phyloP scores from a whole-genome alignment of 23 tunicate genomes.

The Botrylloides violaceus region DNA sequence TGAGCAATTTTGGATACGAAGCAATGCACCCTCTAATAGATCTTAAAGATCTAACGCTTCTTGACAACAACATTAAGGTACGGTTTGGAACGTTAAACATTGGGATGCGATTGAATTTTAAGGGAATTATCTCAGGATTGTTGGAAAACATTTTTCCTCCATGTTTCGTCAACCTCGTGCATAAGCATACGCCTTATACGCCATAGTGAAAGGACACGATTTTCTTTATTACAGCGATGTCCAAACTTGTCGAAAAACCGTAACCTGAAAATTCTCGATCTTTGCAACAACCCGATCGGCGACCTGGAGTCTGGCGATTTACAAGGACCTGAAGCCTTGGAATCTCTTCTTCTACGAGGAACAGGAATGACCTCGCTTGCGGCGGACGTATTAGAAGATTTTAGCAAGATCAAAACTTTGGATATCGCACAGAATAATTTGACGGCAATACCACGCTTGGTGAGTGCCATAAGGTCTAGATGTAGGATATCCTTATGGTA shows the following conservation, averaged over 20 bases:
- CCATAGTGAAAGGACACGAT: too few relatives aligned
- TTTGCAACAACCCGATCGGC: slow-evolving; percentile 68
- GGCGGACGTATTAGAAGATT: slow-evolving; percentile 19
- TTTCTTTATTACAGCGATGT: slow-evolving; percentile 22
- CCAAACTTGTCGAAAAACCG: slow-evolving; percentile 34
- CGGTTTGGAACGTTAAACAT: background rate
- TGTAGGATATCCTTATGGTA: too few relatives aligned
- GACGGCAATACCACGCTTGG: slow-evolving; percentile 40
- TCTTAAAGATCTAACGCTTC: slow-evolving; percentile 37
- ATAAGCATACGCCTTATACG: too few relatives aligned
- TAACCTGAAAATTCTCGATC: slow-evolving; percentile 30
- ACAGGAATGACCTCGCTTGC: slow-evolving; percentile 37
- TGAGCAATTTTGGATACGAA: slow-evolving; percentile 5
- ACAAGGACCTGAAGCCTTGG: slow-evolving; percentile 44
- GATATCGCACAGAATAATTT: slow-evolving; percentile 51
- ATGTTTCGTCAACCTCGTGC: too few relatives aligned
- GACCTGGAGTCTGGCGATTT: slow-evolving; percentile 27
- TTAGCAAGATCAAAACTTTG: slow-evolving; percentile 17
- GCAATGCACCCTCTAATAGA: slow-evolving; percentile 19
- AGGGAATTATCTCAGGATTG: background rate
- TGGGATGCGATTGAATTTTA: background rate
- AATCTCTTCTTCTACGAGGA: slow-evolving; percentile 36
- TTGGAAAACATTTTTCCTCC: too few relatives aligned
- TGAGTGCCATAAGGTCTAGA: too few relatives aligned
- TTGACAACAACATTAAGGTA: slow-evolving; percentile 45